Evolutionary conservation across 2,797 vertebrate genomes (phyloP).

Genomic region (Halcyon badia): DNA sequence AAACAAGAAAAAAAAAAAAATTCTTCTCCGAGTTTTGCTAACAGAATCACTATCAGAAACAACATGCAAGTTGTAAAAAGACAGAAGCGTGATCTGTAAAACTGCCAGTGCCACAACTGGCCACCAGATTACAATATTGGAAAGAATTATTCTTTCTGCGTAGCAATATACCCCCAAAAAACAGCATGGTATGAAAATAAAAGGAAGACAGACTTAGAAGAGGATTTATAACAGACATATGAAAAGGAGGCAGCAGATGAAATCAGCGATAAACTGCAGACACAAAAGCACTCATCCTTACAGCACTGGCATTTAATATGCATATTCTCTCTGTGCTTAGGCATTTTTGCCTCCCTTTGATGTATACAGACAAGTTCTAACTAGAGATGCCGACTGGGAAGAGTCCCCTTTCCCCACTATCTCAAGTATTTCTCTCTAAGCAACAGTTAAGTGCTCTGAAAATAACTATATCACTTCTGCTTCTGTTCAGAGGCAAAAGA

Average conservation of each 20-base stretch:
- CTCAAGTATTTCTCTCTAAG: not conserved
- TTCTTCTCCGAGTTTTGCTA: not conserved
- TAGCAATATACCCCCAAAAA: not conserved
- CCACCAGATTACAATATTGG: not conserved
- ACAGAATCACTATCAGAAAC: not conserved
- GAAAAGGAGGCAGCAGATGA: not conserved
- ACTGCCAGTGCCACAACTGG: not conserved
- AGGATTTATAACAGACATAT: not conserved
- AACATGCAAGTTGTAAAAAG: not conserved
- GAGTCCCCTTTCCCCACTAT: not conserved
- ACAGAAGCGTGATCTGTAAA: not conserved
- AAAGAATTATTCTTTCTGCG: not conserved
- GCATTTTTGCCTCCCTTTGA: not conserved
- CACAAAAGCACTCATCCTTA: not conserved
- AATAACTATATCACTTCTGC: not conserved
- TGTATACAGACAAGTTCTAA: conserved; percentile 27
- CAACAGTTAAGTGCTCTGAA: not conserved
- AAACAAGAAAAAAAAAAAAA: not conserved
- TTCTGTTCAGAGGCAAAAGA: not conserved
- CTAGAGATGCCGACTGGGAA: not conserved
- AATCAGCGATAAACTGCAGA: not conserved
- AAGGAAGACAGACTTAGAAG: not conserved
- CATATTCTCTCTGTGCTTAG: not conserved
- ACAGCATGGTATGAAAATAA: accelerated
- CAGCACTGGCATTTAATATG: not conserved